Evolutionary conservation across 92 coral and sea anemone species (phyloP), one percentile per base, ranked within the genome.

Genomic region (Diadumene lineata): DNA sequence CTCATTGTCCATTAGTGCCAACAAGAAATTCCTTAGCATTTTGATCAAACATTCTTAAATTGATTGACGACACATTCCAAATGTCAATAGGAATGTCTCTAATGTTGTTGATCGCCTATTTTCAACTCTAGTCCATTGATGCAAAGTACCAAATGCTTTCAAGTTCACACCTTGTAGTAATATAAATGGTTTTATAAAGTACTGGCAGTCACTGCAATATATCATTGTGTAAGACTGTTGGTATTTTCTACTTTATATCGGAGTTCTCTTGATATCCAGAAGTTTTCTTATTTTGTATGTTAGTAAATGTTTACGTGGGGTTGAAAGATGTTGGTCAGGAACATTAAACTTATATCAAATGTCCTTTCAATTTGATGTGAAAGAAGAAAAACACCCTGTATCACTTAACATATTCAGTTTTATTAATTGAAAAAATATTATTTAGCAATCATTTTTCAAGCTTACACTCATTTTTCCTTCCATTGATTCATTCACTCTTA

Each of bases 181-280:
- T 3, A 10, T 60, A 3, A 21, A 7, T 53, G 60, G 8, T 21
- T 60, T 7, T 60, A 18, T 60, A 2, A 21, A 53, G 58, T 53
- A 53, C 58, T 53, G 19, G n/a, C 24, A 53, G 19, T 23, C 58
- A 3, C 10, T 53, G 58, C 19, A 53, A 4, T 9, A 53, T 38
- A 38, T 13, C 13, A 13, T 38, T 38, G 7, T 4, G 6, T 4
- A 38, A 13, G 48, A 38, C 13, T 38, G 48, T 6, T 13, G 13
- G 48, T 38, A 38, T 38, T 38, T 53, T 53, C 60, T 24, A 58
- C 43, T 16, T n/a, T n/a, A n/a, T n/a, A 19, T 8, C 71, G 24
- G 17, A 31, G 77, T 72, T 72, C 77, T 72, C 64, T 66, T 72
- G 77, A 72, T 56, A 72, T 72, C 56, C 77, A 72, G 77, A 53